These are phyloP conservation scores for Drosophila auraria DNA, from an alignment of 1,140 invertebrate species.

Conservation along the genomic window DNA sequence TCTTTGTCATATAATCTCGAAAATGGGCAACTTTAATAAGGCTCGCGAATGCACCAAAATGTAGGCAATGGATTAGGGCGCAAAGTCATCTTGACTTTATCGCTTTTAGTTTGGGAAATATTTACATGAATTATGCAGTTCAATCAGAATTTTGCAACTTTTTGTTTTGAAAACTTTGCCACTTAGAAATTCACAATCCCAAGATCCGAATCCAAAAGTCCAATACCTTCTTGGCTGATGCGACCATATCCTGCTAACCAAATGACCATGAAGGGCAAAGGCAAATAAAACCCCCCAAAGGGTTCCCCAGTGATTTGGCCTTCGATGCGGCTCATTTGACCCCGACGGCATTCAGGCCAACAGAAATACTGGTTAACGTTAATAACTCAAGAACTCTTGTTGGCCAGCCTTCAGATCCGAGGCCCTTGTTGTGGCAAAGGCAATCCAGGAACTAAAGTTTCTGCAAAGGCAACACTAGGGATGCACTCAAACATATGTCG, in stretches of 20 bases:
- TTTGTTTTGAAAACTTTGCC: slow-evolving; percentile 33
- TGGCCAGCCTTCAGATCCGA: slow-evolving; percentile 23
- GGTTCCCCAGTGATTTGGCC: slow-evolving; percentile 66
- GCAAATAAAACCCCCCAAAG: slow-evolving; percentile 47
- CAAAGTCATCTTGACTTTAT: slow-evolving; percentile 20
- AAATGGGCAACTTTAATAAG: slow-evolving; percentile 34
- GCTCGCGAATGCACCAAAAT: slow-evolving; percentile 31
- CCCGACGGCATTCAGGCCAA: slow-evolving; percentile 26
- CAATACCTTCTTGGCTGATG: slow-evolving; percentile 32
- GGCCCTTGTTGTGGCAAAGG: slow-evolving; percentile 3
- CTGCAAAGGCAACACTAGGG: not conserved
- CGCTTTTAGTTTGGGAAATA: slow-evolving; percentile 25
- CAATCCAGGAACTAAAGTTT: slow-evolving; percentile 25
- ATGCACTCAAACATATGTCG: not conserved
- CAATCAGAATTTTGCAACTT: slow-evolving; percentile 38
- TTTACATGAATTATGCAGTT: slow-evolving; percentile 46
- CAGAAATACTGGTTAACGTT: slow-evolving; percentile 61
- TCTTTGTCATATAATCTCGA: slow-evolving; percentile 12
- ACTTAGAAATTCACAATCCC: slow-evolving; percentile 26
- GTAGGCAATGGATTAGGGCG: slow-evolving; percentile 58
- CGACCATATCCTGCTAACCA: slow-evolving; percentile 16
- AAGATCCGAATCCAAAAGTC: slow-evolving; percentile 26
- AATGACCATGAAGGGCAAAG: slow-evolving; percentile 25
- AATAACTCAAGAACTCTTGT: slow-evolving; percentile 74
- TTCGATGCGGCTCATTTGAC: slow-evolving; percentile 71